phyloP scores from a whole-genome alignment of 1,140 invertebrate species.

The Drosophila setifemur region DNA sequence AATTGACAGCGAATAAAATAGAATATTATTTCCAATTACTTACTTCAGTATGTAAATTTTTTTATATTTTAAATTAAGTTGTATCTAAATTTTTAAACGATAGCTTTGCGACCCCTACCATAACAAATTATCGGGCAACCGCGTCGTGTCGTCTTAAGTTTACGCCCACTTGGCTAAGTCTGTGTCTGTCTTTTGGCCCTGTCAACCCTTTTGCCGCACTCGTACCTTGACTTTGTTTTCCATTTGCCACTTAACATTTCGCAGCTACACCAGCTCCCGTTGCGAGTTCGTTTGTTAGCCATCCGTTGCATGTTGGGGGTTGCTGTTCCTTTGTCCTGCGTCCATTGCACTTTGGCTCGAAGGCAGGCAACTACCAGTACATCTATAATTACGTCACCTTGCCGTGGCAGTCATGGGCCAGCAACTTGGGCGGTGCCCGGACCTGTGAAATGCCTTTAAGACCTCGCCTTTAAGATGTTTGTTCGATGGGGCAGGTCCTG shows the following conservation, averaged over 20 bases:
- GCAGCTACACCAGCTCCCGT: conserved; percentile 26
- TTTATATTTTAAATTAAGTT: background rate
- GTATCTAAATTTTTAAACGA: background rate
- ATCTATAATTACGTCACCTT: conserved; percentile 79
- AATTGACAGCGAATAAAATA: no score
- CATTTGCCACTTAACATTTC: conserved; percentile 19
- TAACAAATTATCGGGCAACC: conserved; percentile 4
- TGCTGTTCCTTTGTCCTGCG: conserved; percentile 35
- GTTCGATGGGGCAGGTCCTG: conserved; percentile 1
- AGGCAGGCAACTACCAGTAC: conserved; percentile 46
- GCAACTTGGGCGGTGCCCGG: conserved; percentile 20
- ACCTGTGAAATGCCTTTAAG: conserved; percentile 2
- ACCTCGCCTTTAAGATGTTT: conserved; percentile 17
- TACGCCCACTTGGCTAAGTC: conserved; percentile 57
- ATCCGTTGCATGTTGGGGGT: conserved; percentile 44
- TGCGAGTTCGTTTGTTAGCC: conserved; percentile 32
- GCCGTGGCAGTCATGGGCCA: conserved; percentile 43
- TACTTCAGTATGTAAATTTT: background rate
- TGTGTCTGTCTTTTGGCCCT: conserved; percentile 8
- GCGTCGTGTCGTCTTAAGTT: conserved; percentile 40
- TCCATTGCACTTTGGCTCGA: conserved; percentile 67
- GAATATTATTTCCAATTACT: background rate
- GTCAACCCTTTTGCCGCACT: conserved; percentile 51
- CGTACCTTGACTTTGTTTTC: conserved; percentile 44
- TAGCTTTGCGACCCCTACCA: background rate